These are phyloP conservation scores for Aporrectodea caliginosa DNA, from an alignment of 1,140 invertebrate genomes.

Conservation along the genomic window DNA sequence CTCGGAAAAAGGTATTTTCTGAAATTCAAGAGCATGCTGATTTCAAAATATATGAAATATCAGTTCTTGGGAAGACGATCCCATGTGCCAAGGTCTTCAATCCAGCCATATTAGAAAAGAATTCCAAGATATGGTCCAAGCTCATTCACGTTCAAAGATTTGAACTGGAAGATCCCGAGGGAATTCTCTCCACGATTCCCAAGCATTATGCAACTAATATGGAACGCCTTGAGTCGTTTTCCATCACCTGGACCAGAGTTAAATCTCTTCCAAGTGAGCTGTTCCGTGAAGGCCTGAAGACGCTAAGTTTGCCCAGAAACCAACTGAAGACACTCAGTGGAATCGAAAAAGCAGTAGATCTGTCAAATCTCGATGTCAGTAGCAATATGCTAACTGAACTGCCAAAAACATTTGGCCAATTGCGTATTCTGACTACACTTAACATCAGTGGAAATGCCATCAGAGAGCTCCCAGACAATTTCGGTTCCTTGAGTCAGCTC, in stretches of 20 bases:
- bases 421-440: conserved; percentile 1
- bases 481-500: conserved; percentile 8
- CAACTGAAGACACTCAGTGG: conserved; percentile 2
- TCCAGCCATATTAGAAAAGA: conserved; percentile 5
- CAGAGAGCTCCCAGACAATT: background rate
- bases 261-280: conserved; percentile 4
- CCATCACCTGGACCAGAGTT: conserved; percentile 18
- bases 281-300: conserved; percentile 6
- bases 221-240: conserved; percentile 9
- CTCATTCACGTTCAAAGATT: conserved; percentile 9
- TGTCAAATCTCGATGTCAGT: conserved; percentile 6
- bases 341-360: conserved; percentile 3
- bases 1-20: conserved; percentile 8
- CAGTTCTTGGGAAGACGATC: background rate
- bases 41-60: background rate
- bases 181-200: conserved; percentile 5
- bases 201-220: background rate
- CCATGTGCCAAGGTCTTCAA: conserved; percentile 19
- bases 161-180: conserved; percentile 23
- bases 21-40: conserved; percentile 7
- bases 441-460: conserved; percentile 6
- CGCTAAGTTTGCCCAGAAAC: conserved; percentile 11
- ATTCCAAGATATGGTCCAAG: background rate
- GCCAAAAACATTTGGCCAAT: conserved; percentile 6
- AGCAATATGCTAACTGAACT: conserved; percentile 1